Evolutionary conservation across 2,797 vertebrate species (phyloP).

Genomic region (Lepidocolaptes lacrymiger): DNA sequence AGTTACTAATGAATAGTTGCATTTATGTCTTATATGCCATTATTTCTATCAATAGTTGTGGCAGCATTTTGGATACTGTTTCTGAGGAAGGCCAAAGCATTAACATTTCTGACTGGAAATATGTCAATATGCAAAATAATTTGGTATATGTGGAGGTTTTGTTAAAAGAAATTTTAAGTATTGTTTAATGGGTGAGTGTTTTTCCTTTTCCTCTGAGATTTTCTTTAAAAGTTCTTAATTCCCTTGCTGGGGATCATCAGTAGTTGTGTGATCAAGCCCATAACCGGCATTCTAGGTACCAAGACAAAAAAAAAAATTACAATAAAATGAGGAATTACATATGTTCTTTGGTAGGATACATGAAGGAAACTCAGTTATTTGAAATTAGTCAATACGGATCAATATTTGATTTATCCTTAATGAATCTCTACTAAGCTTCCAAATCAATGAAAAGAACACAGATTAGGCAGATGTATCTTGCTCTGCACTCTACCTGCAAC

Average conservation of each 20-base stretch:
- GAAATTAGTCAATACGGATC: not conserved
- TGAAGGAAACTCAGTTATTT: not conserved
- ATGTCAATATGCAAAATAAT: not conserved
- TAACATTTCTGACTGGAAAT: not conserved
- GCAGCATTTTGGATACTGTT: not conserved
- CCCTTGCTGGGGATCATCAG: not conserved
- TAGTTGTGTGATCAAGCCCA: not conserved
- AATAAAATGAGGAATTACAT: not conserved
- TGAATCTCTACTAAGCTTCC: constrained; percentile 16
- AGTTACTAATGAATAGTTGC: not conserved
- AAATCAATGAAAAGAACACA: constrained; percentile 33
- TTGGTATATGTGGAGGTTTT: not conserved
- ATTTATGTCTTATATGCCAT: not conserved
- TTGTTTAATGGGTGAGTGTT: not conserved
- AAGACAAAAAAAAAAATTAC: not conserved
- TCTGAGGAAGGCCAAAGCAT: not conserved
- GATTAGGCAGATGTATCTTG: constrained; percentile 55
- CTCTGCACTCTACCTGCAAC: constrained; percentile 32
- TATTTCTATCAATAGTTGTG: not conserved
- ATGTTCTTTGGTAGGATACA: not conserved
- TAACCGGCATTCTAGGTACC: not conserved
- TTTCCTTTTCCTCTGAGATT: not conserved
- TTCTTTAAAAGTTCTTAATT: not conserved
- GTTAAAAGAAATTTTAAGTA: not conserved
- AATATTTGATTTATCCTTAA: constrained; percentile 1